phyloP scores from a whole-genome alignment of 2,797 vertebrate genomes.

The Peromyscus attwateri region DNA sequence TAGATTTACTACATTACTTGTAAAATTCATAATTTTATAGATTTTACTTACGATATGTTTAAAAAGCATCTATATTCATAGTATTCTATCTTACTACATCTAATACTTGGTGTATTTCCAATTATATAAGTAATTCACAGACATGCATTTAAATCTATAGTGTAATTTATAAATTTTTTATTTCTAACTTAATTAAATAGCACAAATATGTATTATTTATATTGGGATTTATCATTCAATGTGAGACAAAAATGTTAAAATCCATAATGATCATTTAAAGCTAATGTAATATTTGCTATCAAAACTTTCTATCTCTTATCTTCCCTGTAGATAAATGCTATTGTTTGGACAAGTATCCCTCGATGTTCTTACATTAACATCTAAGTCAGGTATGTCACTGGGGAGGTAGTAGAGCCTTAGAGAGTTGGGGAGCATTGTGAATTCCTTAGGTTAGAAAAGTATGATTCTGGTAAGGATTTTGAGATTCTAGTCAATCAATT shows the following conservation, averaged over 20 bases:
- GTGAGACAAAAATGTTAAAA: background rate
- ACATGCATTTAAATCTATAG: background rate
- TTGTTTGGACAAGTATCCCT: background rate
- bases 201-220: background rate
- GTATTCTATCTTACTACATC: background rate
- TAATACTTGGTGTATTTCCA: background rate
- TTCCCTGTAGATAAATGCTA: background rate
- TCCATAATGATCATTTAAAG: background rate
- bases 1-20: background rate
- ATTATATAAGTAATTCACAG: background rate
- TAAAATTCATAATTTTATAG: background rate
- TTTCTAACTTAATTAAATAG: background rate
- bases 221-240: background rate
- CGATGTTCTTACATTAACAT: no score
- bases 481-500: no score
- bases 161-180: background rate
- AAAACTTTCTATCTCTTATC: background rate
- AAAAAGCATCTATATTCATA: background rate
- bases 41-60: background rate
- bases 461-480: background rate
- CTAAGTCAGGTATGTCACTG: background rate
- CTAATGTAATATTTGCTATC: background rate
- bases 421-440: rapidly evolving
- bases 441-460: no score
- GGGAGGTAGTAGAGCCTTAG: background rate